phyloP scores from a whole-genome alignment of 2,888 invertebrate species.

The Cryptus viduatorius region DNA sequence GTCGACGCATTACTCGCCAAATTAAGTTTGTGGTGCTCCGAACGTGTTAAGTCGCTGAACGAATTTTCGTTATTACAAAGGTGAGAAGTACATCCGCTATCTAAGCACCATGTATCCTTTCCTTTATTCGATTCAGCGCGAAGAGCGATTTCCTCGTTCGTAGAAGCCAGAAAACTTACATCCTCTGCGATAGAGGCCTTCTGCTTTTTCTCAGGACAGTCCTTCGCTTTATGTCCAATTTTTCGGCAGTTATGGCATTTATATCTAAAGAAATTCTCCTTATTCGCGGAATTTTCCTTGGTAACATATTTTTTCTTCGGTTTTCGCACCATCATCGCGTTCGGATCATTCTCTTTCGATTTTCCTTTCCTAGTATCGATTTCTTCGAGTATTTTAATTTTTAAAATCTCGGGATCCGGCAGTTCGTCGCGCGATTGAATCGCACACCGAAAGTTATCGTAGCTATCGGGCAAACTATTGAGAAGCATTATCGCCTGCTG shows the following conservation, averaged over 20 bases:
- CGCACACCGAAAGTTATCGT: slow-evolving; percentile 57
- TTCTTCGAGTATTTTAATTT: slow-evolving; percentile 57
- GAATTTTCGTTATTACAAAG: slow-evolving; percentile 25
- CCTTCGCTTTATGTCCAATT: slow-evolving; percentile 7
- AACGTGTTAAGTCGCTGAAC: slow-evolving; percentile 10
- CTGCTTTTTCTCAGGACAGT: slow-evolving; percentile 10
- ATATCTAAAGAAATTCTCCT: slow-evolving; percentile 5
- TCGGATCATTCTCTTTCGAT: slow-evolving; percentile 1
- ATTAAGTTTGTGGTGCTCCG: slow-evolving; percentile 17
- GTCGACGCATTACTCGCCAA: slow-evolving; percentile 41
- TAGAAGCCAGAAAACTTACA: neutral
- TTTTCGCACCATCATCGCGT: slow-evolving; percentile 21
- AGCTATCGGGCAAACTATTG: slow-evolving; percentile 19
- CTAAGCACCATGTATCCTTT: neutral
- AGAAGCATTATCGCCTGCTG: neutral
- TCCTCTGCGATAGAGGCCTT: slow-evolving; percentile 11
- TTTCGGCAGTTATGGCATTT: slow-evolving; percentile 5
- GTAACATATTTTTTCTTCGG: neutral
- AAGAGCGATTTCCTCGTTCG: neutral
- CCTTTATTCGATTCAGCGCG: neutral
- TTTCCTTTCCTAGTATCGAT: slow-evolving; percentile 25
- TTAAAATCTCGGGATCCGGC: slow-evolving; percentile 52
- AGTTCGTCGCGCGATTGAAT: slow-evolving; percentile 61
- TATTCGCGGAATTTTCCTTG: neutral
- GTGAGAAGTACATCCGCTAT: slow-evolving; percentile 36